Evolutionary conservation across 2,888 invertebrate species (phyloP).

Genomic region (Cheilosia vernalis): DNA sequence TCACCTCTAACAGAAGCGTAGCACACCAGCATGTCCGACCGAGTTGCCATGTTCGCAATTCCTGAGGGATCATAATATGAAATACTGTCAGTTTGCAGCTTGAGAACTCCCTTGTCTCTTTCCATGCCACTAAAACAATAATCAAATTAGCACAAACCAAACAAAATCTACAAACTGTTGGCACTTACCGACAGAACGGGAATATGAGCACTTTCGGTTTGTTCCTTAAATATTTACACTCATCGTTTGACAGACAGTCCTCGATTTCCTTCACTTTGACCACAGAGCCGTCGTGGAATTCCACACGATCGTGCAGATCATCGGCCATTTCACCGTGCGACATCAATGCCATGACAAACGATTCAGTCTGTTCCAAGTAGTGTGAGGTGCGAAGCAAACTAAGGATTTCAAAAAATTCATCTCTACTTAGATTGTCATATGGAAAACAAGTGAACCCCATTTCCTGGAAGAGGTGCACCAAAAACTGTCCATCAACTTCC

Average conservation of each 20-base stretch:
- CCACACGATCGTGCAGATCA: constrained; percentile 85
- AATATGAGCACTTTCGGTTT: constrained; percentile 90
- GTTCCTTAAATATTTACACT: constrained; percentile 84
- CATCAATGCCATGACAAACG: constrained; percentile 87
- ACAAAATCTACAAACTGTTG: background rate
- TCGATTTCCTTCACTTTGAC: constrained; percentile 85
- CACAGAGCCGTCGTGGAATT: constrained; percentile 85
- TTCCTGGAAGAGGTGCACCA: constrained; percentile 86
- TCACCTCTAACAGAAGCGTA: constrained; percentile 86
- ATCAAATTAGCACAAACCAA: background rate
- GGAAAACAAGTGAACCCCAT: constrained; percentile 85
- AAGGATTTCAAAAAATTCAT: constrained; percentile 83
- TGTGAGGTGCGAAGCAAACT: constrained; percentile 83
- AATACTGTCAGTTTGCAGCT: constrained; percentile 67
- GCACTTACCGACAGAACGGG: constrained; percentile 86
- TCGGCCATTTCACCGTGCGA: constrained; percentile 86
- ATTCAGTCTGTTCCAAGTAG: constrained; percentile 84
- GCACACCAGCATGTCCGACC: constrained; percentile 87
- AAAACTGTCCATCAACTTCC: constrained; percentile 85
- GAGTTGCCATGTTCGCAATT: constrained; percentile 78
- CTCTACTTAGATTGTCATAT: constrained; percentile 78
- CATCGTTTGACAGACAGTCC: constrained; percentile 85
- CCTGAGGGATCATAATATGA: background rate
- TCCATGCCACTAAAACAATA: constrained; percentile 79
- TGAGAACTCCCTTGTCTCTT: constrained; percentile 80